These are phyloP conservation scores for Daphoenositta chrysoptera DNA, from an alignment of 2,113 vertebrate genomes.

Conservation along the genomic window DNA sequence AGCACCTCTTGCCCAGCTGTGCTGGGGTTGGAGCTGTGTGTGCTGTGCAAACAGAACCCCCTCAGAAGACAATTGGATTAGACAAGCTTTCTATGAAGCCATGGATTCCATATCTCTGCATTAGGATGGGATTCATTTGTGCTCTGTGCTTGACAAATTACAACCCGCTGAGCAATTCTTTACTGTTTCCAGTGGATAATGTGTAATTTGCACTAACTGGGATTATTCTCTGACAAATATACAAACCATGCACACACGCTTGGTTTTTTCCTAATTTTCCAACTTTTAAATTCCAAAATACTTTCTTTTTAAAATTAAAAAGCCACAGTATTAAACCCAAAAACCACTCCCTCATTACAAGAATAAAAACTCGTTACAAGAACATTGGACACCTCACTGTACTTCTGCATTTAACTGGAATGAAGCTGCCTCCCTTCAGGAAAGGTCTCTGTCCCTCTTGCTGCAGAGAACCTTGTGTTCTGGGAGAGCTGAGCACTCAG, in stretches of 20 bases:
- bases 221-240: not conserved
- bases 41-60: not conserved
- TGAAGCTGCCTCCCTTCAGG: not conserved
- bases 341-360: not conserved
- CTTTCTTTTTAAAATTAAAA: not conserved
- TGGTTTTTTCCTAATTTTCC: not conserved
- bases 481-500: not conserved
- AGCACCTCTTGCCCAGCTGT: not conserved
- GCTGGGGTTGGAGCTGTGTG: not conserved
- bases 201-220: not conserved
- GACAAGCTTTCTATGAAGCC: not conserved
- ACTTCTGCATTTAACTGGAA: not conserved
- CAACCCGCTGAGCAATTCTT: not conserved
- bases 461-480: not conserved
- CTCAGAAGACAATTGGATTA: not conserved
- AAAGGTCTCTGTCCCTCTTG: not conserved
- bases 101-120: not conserved
- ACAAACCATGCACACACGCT: rapidly evolving
- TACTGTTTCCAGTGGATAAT: not conserved
- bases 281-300: not conserved
- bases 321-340: not conserved
- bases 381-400: not conserved
- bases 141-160: not conserved
- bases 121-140: not conserved
- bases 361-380: not conserved